A percentile compares a stretch with the other conserved stretches of the same genome.
phyloP scores from a whole-genome alignment of 2,888 invertebrate species.

The Drosophila phalerata region DNA sequence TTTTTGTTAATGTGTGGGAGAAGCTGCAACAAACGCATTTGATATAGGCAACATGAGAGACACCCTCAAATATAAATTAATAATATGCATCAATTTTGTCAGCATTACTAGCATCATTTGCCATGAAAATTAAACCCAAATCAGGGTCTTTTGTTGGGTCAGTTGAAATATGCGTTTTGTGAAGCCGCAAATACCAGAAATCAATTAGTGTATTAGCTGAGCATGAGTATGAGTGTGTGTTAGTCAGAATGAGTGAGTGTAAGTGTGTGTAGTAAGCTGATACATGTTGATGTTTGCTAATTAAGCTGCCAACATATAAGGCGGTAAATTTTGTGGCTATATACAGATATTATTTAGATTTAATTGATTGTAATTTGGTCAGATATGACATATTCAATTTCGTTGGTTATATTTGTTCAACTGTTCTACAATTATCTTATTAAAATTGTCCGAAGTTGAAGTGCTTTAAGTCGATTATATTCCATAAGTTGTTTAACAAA shows the following conservation, averaged over 20 bases:
- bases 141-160: constrained; percentile 23
- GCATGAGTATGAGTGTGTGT: not conserved
- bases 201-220: constrained; percentile 52
- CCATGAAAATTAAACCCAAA: constrained; percentile 33
- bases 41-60: constrained; percentile 13
- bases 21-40: constrained; percentile 22
- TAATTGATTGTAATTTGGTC: constrained; percentile 21
- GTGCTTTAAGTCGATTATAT: not conserved
- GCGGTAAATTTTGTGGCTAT: constrained; percentile 15
- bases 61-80: constrained; percentile 36
- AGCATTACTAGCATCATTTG: constrained; percentile 14
- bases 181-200: constrained; percentile 52
- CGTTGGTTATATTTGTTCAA: not conserved
- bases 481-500: not conserved
- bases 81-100: constrained; percentile 35
- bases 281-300: constrained; percentile 43
- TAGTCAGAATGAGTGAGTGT: not conserved
- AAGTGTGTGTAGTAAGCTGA: constrained; percentile 36
- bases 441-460: not conserved
- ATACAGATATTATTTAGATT: constrained; percentile 14
- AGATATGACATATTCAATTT: constrained; percentile 4
- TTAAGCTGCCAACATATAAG: constrained; percentile 51
- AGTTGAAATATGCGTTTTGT: constrained; percentile 35
- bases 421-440: not conserved
- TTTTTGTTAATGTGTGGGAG: constrained; percentile 1